Percentiles rank a stretch among this genome's conserved stretches.
Conservation (phyloP, 2,797 vertebrate genomes). For the Clamator glandarius region DNA sequence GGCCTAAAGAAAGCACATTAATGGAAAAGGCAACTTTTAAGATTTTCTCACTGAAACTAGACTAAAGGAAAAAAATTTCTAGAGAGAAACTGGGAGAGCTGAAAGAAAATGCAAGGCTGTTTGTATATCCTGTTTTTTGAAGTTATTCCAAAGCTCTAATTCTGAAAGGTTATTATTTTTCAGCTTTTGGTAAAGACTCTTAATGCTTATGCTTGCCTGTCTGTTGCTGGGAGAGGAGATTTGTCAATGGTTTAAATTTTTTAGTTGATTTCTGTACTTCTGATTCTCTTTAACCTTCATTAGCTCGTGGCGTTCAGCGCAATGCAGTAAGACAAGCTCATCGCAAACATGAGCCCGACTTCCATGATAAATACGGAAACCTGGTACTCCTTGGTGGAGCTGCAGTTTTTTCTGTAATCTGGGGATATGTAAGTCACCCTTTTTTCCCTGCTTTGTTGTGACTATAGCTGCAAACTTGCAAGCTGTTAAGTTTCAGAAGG, state of each 20-base stretch:
- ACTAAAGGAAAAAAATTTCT: not conserved
- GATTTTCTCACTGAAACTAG: not conserved
- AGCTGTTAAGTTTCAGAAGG: fast-evolving
- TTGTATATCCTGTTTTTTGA: fast-evolving
- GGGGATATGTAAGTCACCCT: constrained; percentile 79
- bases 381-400: constrained; percentile 72
- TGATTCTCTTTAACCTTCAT: not conserved
- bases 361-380: constrained; percentile 81
- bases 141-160: not conserved
- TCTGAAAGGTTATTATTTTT: not conserved
- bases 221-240: not conserved
- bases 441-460: not conserved
- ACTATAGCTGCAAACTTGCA: fast-evolving
- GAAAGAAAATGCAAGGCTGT: not conserved
- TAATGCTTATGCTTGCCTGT: fast-evolving
- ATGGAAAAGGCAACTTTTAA: not conserved
- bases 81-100: not conserved
- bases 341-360: constrained; percentile 66
- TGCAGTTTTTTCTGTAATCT: constrained; percentile 49
- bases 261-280: not conserved
- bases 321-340: constrained; percentile 70
- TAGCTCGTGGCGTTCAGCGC: constrained; percentile 74
- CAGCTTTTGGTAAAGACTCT: not conserved
- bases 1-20: not conserved
- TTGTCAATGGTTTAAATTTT: not conserved